A percentile compares a stretch with the other conserved stretches of the same genome.
These are phyloP conservation scores for Schizaphis graminum DNA, from an alignment of 2,888 invertebrate genomes.

Conservation along the genomic window DNA sequence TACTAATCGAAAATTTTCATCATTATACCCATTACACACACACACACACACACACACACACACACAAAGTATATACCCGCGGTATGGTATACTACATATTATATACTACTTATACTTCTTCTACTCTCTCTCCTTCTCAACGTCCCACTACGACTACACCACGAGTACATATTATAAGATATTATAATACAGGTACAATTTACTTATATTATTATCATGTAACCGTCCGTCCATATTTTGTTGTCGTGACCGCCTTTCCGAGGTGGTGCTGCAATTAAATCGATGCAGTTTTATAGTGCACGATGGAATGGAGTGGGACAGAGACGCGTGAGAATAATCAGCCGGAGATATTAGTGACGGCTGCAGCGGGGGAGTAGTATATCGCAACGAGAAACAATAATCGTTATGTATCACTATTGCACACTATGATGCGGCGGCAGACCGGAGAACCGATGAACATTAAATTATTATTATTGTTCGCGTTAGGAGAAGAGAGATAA, in stretches of 20 bases:
- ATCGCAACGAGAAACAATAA: conserved; percentile 8
- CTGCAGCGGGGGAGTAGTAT: conserved; percentile 1
- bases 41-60: not conserved
- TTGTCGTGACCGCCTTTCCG: not conserved
- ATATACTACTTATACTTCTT: not conserved
- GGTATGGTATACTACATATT: not conserved
- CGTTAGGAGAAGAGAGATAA: not conserved
- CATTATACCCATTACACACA: conserved; percentile 34
- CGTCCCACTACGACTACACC: too few species aligned
- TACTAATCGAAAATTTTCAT: conserved; percentile 62
- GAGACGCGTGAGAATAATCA: conserved; percentile 8
- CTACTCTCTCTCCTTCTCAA: not conserved
- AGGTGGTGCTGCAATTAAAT: conserved; percentile 14
- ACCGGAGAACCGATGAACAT: not conserved
- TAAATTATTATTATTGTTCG: conserved; percentile 14
- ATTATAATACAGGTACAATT: not conserved
- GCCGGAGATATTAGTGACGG: not conserved
- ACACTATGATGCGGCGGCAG: not conserved
- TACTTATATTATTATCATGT: not conserved
- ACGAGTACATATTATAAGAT: not conserved
- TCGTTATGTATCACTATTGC: not conserved
- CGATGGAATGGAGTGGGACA: not conserved
- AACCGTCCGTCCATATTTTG: not conserved
- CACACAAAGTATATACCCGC: not conserved
- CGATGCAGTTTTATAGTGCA: conserved; percentile 9